phyloP scores from a whole-genome alignment of 2,113 vertebrate genomes.

The Taxidea taxus region DNA sequence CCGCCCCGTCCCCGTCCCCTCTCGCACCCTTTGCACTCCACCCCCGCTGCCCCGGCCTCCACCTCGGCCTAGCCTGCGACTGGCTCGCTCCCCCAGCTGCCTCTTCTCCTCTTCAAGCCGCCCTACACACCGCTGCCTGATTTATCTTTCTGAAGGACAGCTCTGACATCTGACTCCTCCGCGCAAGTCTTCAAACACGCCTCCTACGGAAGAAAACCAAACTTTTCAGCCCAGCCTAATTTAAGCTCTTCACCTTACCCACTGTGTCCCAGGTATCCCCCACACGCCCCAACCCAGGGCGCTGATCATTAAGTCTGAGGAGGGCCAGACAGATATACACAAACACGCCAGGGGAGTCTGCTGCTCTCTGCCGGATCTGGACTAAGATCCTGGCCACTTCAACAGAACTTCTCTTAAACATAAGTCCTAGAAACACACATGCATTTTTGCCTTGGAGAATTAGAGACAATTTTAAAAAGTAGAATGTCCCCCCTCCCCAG shows the following conservation, averaged over 20 bases:
- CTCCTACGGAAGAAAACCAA: background rate
- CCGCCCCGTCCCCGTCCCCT: too few species aligned
- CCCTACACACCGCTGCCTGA: background rate
- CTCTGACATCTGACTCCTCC: conserved; percentile 46
- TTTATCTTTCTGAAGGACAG: conserved; percentile 19
- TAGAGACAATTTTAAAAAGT: background rate
- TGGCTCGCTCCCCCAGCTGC: background rate
- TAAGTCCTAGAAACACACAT: background rate
- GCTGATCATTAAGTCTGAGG: background rate
- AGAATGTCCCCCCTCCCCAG: background rate
- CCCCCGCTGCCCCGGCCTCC: background rate
- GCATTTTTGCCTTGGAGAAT: background rate
- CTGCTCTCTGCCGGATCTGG: background rate
- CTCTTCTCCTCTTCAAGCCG: background rate
- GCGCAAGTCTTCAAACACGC: background rate
- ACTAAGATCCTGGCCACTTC: background rate
- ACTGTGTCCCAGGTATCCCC: too few species aligned
- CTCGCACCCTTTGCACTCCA: background rate
- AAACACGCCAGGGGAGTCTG: accelerated
- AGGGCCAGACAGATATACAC: background rate
- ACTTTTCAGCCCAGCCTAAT: background rate
- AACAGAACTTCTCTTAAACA: background rate
- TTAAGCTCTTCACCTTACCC: background rate
- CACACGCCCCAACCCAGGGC: background rate
- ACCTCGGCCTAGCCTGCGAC: background rate